Conservation (phyloP, 2,888 invertebrate species). For the Caenorhabditis virilis region DNA sequence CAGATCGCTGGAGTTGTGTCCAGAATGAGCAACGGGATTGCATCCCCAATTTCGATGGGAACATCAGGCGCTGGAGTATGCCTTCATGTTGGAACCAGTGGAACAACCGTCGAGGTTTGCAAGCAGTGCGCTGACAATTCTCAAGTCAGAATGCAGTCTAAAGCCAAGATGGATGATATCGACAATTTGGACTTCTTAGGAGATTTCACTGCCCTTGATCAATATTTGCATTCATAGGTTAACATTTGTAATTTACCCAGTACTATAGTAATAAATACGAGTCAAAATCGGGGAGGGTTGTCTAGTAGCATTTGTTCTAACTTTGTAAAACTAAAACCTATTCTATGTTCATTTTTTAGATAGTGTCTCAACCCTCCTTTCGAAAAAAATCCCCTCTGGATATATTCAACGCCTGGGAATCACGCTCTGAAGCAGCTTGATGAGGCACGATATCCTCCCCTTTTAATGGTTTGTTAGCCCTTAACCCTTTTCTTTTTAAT, state of each 20-base stretch:
- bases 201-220: too few species aligned
- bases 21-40: slow-evolving; percentile 14
- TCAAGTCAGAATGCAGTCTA: slow-evolving; percentile 10
- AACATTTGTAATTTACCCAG: slow-evolving; percentile 3
- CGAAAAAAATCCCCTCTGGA: too few species aligned
- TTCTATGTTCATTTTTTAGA: too few species aligned
- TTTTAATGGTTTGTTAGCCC: too few species aligned
- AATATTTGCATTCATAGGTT: too few species aligned
- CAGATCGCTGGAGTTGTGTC: slow-evolving; percentile 41
- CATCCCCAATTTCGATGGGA: not conserved
- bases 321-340: too few species aligned
- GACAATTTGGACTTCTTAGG: slow-evolving; percentile 16
- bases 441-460: slow-evolving; percentile 14
- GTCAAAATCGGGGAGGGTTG: too few species aligned
- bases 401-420: slow-evolving; percentile 18
- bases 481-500: too few species aligned
- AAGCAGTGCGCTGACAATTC: slow-evolving; percentile 28
- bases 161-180: slow-evolving; percentile 8
- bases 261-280: slow-evolving; percentile 1
- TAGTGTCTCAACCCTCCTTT: too few species aligned
- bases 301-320: too few species aligned
- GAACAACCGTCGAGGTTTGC: slow-evolving; percentile 37
- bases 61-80: slow-evolving; percentile 20
- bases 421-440: slow-evolving; percentile 21
- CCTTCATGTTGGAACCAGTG: slow-evolving; percentile 25